Conservation (phyloP, 2,888 invertebrate species). For the Drosophila buzzatii region DNA sequence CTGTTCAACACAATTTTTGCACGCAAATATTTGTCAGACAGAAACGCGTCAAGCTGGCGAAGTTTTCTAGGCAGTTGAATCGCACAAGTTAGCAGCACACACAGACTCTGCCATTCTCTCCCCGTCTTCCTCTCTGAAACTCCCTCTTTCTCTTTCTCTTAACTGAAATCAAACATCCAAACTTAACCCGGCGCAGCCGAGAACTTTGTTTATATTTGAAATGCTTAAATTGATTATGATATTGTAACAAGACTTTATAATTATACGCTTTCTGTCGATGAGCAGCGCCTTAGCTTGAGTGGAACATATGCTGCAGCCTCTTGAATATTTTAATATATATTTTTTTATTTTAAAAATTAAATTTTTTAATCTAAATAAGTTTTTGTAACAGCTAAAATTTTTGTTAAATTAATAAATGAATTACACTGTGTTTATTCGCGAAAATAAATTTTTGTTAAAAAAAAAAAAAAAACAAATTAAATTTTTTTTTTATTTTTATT, state of each 20-base stretch:
- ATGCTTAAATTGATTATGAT: constrained; percentile 65
- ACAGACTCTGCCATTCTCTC: not conserved
- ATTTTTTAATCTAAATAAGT: too few species aligned
- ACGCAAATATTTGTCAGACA: constrained; percentile 59
- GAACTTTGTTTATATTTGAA: constrained; percentile 54
- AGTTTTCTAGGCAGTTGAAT: constrained; percentile 55
- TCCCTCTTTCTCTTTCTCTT: too few species aligned
- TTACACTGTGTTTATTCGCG: too few species aligned
- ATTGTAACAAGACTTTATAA: constrained; percentile 46
- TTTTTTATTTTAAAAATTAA: not conserved
- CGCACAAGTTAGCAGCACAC: constrained; percentile 43
- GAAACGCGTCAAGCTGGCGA: constrained; percentile 53
- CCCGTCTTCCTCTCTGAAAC: not conserved
- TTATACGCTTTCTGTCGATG: constrained; percentile 29
- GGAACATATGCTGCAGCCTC: not conserved
- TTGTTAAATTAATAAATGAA: too few species aligned
- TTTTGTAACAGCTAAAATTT: too few species aligned
- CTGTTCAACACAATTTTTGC: constrained; percentile 44
- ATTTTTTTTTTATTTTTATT: too few species aligned
- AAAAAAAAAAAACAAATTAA: too few species aligned
- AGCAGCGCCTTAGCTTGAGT: not conserved
- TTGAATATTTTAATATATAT: not conserved
- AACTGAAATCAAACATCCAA: constrained; percentile 56
- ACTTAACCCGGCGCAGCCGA: constrained; percentile 40
- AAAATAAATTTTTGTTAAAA: too few species aligned